Base-by-base conservation (phyloP, 2,113 vertebrate species). In the Thinocorus orbignyianus region DNA sequence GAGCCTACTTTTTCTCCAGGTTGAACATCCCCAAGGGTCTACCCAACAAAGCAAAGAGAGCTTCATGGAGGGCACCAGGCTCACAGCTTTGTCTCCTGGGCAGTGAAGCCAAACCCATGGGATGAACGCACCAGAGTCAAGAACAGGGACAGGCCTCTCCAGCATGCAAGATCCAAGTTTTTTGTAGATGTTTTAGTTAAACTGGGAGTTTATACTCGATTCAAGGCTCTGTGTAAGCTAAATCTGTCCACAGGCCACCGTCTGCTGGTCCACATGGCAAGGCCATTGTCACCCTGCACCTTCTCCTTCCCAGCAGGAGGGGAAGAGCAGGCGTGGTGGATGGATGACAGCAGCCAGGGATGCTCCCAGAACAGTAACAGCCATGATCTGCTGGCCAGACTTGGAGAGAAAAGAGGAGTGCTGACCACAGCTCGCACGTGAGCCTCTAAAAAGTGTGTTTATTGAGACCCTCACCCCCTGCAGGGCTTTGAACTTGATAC, bases 51-150 rank as follows among this genome's bases (percentile, higher is more conserved):
- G 48, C 44, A 9, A 3, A 46, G 28, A 44, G 41, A 41, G n/a
- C n/a, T 22, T n/a, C 49, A 9, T 1, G 58, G 25, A 73, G 58
- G 55, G 42, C 15, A 6, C 15, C 1, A 13, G 3, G 12, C 22
- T 33, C 19, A 3, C n/a, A 3, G 72, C 31, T 14, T 22, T 3
- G 17, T 44, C 15, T 49, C n/a, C 74, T 3, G 37, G n/a, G 37
- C 0, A 35, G 39, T 22, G 5, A 6, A 69, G 62, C 14, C 39
- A 17, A 10, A 30, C 1, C 4, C 2, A 64, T 44, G 0, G n/a
- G 39, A 26, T 28, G 46, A 12, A n/a, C 2, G 1, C 18, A 13
- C 15, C 15, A 8, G 30, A 17, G 65, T 6, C 51, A 15, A 51
- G 70, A 64, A 19, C 14, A 39, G 28, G 30, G 61, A 64, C 12